Conservation (phyloP, 2,113 vertebrate species). For the Cariama cristata region DNA sequence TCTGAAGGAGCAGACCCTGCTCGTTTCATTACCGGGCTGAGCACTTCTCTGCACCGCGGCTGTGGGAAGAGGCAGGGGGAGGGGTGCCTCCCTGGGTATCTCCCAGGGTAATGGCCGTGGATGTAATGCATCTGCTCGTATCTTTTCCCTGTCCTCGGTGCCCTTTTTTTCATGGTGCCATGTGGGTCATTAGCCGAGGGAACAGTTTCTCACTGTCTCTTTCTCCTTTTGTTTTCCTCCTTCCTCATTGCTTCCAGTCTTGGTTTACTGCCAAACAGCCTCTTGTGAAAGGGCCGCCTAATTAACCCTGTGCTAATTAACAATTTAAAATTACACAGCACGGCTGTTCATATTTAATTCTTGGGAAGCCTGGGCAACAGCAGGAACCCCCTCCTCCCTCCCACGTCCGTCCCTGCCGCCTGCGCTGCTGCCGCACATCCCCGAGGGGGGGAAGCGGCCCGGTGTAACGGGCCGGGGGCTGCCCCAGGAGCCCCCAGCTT, state of each 20-base stretch:
- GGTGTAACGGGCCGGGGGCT: background rate
- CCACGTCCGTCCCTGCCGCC: conserved; percentile 21
- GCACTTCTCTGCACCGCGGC: background rate
- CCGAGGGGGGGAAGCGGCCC: background rate
- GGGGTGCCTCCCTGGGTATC: background rate
- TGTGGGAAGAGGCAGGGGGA: background rate
- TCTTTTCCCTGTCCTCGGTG: background rate
- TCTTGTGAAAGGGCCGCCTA: conserved; percentile 89
- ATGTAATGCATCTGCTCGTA: background rate
- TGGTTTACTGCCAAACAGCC: conserved; percentile 85
- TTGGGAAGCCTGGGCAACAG: conserved; percentile 81
- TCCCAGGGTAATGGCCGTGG: background rate
- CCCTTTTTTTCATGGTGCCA: conserved; percentile 20
- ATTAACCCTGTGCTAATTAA: conserved; percentile 99
- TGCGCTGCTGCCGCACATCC: conserved; percentile 20
- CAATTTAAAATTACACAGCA: conserved; percentile 97
- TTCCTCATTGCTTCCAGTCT: conserved; percentile 78
- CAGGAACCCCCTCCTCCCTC: conserved; percentile 61
- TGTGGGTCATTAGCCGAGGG: conserved; percentile 60
- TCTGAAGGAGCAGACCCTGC: background rate
- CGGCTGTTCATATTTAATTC: conserved; percentile 90
- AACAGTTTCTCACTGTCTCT: conserved; percentile 72
- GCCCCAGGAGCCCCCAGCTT: background rate
- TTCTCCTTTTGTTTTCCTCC: conserved; percentile 75
- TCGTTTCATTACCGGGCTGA: background rate